Evolutionary conservation across 2,888 invertebrate species (phyloP).

Genomic region (Euspilapteryx auroguttella): DNA sequence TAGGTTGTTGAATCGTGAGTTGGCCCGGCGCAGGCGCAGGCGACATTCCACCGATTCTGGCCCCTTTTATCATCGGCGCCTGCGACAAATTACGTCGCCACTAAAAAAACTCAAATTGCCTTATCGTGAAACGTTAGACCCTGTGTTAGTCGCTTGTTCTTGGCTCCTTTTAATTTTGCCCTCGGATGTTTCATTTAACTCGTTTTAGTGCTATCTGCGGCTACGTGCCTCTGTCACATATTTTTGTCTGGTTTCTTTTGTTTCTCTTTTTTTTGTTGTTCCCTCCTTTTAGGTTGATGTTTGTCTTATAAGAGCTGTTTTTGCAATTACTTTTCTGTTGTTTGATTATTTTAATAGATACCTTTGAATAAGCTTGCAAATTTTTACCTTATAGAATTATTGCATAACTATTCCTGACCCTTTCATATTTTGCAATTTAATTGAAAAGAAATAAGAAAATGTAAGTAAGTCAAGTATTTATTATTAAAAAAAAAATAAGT

Average conservation of each 20-base stretch:
- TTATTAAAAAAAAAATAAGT: no score
- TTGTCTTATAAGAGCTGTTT: no score
- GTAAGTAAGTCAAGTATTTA: no score
- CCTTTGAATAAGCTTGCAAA: no score
- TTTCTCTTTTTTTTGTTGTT: slow-evolving; percentile 9
- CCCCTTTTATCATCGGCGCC: slow-evolving; percentile 53
- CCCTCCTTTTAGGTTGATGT: not conserved
- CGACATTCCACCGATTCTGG: slow-evolving; percentile 34
- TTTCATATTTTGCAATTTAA: no score
- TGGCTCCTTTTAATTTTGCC: slow-evolving; percentile 53
- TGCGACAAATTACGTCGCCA: slow-evolving; percentile 54
- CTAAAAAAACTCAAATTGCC: slow-evolving; percentile 36
- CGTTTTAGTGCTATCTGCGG: slow-evolving; percentile 42
- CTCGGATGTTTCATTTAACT: slow-evolving; percentile 42
- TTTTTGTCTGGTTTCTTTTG: slow-evolving; percentile 19
- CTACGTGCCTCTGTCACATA: slow-evolving; percentile 31
- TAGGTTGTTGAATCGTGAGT: no score
- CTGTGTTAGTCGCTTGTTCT: slow-evolving; percentile 48
- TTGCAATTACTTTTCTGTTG: no score
- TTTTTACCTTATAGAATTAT: no score
- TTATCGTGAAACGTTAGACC: slow-evolving; percentile 46
- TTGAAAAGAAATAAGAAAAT: no score
- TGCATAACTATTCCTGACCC: no score
- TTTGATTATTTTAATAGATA: no score
- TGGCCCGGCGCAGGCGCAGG: no score